phyloP scores from a whole-genome alignment of 2,888 invertebrate species.

The Ectemnius continuus region DNA sequence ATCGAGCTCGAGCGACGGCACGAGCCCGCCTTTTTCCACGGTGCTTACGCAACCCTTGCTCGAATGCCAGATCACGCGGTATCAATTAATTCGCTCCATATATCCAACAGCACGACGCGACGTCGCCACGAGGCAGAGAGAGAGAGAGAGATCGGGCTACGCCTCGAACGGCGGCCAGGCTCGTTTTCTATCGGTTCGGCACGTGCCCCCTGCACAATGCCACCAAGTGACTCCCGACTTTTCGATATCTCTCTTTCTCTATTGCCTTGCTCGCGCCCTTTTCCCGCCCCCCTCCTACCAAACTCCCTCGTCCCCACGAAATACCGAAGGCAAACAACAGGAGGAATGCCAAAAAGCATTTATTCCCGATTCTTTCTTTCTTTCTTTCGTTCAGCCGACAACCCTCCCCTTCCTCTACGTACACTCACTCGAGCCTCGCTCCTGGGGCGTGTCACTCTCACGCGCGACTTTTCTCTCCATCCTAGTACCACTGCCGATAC shows the following conservation, averaged over 20 bases:
- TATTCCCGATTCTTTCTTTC: conserved; percentile 55
- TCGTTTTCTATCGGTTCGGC: conserved; percentile 67
- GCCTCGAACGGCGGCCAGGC: conserved; percentile 50
- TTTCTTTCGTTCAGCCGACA: conserved; percentile 18
- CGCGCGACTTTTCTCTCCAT: conserved; percentile 53
- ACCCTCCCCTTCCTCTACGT: conserved; percentile 3
- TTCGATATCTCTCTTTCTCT: conserved; percentile 75
- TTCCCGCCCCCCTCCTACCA: conserved; percentile 24
- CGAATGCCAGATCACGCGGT: conserved; percentile 71
- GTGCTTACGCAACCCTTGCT: conserved; percentile 72
- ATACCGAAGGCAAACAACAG: conserved; percentile 77
- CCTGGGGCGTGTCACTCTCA: conserved; percentile 76
- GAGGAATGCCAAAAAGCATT: conserved; percentile 71
- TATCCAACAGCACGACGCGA: conserved; percentile 30
- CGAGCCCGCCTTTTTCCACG: conserved; percentile 65
- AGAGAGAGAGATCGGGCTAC: conserved; percentile 34
- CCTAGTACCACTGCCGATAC: conserved; percentile 27
- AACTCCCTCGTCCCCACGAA: conserved; percentile 63
- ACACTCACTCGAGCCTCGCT: conserved; percentile 20
- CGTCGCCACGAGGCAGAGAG: conserved; percentile 27
- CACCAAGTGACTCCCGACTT: conserved; percentile 69
- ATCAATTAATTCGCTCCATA: conserved; percentile 74
- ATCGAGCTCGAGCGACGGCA: conserved; percentile 14
- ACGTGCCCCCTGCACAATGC: conserved; percentile 75
- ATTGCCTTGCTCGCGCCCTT: conserved; percentile 65